These are phyloP conservation scores for Chelon labrosus DNA, from an alignment of 2,797 vertebrate genomes.

Conservation along the genomic window DNA sequence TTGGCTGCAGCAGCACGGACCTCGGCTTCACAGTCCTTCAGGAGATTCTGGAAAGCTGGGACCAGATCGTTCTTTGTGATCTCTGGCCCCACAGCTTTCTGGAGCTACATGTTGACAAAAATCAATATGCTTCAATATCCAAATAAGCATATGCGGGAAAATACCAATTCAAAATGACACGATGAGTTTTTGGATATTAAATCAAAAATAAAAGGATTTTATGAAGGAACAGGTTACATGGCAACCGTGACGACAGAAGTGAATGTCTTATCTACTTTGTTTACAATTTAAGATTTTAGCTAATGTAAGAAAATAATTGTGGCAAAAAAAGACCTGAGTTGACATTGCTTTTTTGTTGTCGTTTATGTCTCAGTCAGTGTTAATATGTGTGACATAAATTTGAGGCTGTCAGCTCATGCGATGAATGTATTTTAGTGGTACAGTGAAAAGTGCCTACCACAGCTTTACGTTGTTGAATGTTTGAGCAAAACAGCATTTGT, in stretches of 20 bases:
- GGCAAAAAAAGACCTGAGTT: no score
- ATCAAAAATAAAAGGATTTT: neutral
- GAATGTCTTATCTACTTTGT: neutral
- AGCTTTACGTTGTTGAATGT: no score
- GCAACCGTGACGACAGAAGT: neutral
- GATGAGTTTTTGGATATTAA: neutral
- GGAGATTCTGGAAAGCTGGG: slow-evolving; percentile 89
- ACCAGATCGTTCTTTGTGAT: slow-evolving; percentile 91
- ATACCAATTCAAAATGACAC: neutral
- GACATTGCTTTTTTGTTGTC: neutral
- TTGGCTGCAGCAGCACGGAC: slow-evolving; percentile 90
- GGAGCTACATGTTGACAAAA: slow-evolving; percentile 78
- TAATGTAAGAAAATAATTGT: no score
- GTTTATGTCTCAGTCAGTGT: neutral
- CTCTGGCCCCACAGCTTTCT: slow-evolving; percentile 91
- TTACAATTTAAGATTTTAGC: no score
- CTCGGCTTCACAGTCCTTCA: slow-evolving; percentile 91
- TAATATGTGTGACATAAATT: neutral
- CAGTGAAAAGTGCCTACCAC: neutral
- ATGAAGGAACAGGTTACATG: neutral
- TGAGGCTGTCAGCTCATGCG: neutral
- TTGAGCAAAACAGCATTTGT: no score
- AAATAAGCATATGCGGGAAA: neutral
- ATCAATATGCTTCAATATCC: slow-evolving; percentile 2
- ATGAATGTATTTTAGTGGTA: neutral